These are phyloP conservation scores for Drosophila funebris DNA, from an alignment of 1,140 invertebrate genomes.

Conservation along the genomic window DNA sequence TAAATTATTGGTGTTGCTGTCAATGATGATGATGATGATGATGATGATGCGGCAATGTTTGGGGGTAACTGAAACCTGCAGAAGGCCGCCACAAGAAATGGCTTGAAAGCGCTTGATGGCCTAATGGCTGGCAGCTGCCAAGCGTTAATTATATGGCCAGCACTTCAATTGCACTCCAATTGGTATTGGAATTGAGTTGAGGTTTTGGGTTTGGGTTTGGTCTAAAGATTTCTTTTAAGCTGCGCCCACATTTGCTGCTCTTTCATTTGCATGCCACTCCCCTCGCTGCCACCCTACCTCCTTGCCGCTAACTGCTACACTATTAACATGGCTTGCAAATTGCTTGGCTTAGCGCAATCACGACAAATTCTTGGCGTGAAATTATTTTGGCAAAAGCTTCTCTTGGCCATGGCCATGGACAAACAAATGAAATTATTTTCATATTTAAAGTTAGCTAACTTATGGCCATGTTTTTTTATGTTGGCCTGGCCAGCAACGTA, in stretches of 20 bases:
- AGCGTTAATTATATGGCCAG: constrained; percentile 75
- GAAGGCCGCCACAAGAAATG: constrained; percentile 11
- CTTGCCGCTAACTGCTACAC: too few relatives aligned
- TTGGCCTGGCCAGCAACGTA: constrained; percentile 24
- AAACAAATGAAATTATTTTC: constrained; percentile 53
- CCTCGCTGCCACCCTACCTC: too few relatives aligned
- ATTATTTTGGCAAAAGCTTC: constrained; percentile 45
- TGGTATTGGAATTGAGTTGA: constrained; percentile 38
- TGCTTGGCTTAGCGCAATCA: constrained; percentile 48
- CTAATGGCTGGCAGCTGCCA: constrained; percentile 67
- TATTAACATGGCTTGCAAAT: constrained; percentile 10
- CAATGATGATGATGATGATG: constrained; percentile 29
- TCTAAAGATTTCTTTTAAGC: neutral
- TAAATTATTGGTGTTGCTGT: constrained; percentile 45
- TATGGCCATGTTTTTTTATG: constrained; percentile 31
- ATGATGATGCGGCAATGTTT: constrained; percentile 35
- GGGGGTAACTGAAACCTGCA: constrained; percentile 34
- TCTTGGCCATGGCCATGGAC: constrained; percentile 11
- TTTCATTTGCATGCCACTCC: constrained; percentile 53
- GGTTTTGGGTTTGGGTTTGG: neutral
- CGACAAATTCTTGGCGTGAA: constrained; percentile 60
- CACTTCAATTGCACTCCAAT: constrained; percentile 61
- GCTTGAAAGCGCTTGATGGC: constrained; percentile 9
- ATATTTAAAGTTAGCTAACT: constrained; percentile 42
- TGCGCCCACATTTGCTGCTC: constrained; percentile 35